A percentile compares a stretch with the other conserved stretches of the same genome.
Evolutionary conservation across 2,888 invertebrate genomes (phyloP).

Genomic region (Spisula solida): DNA sequence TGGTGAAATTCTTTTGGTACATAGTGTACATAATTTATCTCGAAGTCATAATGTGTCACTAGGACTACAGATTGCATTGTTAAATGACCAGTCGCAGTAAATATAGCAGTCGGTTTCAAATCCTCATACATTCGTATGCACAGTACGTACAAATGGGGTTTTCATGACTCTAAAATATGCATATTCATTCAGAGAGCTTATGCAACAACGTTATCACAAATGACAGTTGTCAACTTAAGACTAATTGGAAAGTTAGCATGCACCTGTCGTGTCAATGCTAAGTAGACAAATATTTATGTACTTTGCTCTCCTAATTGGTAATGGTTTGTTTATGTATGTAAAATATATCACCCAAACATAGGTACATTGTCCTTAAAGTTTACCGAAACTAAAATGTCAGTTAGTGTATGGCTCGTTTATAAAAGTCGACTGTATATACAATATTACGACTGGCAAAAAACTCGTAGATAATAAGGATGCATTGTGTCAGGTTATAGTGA

Average conservation of each 20-base stretch:
- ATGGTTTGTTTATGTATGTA: constrained; percentile 35
- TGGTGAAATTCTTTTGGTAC: constrained; percentile 8
- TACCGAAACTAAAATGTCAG: neutral
- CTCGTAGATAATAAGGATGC: constrained; percentile 1
- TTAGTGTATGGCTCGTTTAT: neutral
- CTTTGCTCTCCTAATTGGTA: constrained; percentile 31
- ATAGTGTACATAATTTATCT: constrained; percentile 11
- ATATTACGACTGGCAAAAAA: neutral
- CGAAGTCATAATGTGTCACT: neutral
- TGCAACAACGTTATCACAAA: constrained; percentile 11
- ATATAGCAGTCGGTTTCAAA: neutral
- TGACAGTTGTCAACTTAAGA: constrained; percentile 40
- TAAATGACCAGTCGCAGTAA: neutral
- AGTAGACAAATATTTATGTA: constrained; percentile 46
- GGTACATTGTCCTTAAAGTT: neutral
- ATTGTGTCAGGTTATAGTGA: constrained; percentile 13
- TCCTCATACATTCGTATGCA: neutral
- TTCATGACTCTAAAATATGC: constrained; percentile 27
- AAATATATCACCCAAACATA: constrained; percentile 15
- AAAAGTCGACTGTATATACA: neutral
- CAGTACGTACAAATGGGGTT: neutral
- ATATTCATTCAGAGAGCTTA: constrained; percentile 27
- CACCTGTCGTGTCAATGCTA: constrained; percentile 44
- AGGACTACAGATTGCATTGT: neutral
- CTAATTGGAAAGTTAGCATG: constrained; percentile 38